Conservation (phyloP, 2,888 invertebrate genomes). For the Halictus quadricinctus region DNA sequence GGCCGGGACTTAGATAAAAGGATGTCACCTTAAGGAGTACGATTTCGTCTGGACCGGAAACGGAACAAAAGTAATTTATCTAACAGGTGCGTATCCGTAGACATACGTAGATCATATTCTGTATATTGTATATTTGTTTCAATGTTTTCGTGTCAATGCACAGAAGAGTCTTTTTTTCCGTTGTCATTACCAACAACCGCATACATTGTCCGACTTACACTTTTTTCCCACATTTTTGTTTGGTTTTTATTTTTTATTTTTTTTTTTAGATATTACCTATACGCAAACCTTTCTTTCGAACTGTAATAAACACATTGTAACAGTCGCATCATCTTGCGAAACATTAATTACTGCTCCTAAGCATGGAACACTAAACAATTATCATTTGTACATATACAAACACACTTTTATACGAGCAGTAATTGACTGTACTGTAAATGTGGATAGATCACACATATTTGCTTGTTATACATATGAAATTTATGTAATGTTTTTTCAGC, state of each 20-base stretch:
- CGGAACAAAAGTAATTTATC: conserved; percentile 44
- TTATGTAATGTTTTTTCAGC: conserved; percentile 58
- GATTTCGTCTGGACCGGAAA: conserved; percentile 57
- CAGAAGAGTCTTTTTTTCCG: conserved; percentile 18
- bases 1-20: conserved; percentile 73
- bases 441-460: conserved; percentile 19
- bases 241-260: not conserved
- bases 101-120: conserved; percentile 55
- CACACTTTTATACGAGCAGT: conserved; percentile 33
- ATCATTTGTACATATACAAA: conserved; percentile 37
- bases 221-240: not conserved
- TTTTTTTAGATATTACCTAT: conserved; percentile 27
- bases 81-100: conserved; percentile 74
- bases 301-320: conserved; percentile 6
- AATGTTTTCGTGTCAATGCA: conserved; percentile 44
- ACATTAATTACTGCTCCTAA: conserved; percentile 50
- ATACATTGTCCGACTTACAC: conserved; percentile 22
- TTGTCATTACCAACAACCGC: not conserved
- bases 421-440: conserved; percentile 41
- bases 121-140: conserved; percentile 27
- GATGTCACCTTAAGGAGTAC: conserved; percentile 69
- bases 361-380: conserved; percentile 40
- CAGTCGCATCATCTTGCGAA: conserved; percentile 14
- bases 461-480: conserved; percentile 34
- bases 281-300: conserved; percentile 22